phyloP scores from a whole-genome alignment of 2,888 invertebrate species.

The Acrobasis repandana region DNA sequence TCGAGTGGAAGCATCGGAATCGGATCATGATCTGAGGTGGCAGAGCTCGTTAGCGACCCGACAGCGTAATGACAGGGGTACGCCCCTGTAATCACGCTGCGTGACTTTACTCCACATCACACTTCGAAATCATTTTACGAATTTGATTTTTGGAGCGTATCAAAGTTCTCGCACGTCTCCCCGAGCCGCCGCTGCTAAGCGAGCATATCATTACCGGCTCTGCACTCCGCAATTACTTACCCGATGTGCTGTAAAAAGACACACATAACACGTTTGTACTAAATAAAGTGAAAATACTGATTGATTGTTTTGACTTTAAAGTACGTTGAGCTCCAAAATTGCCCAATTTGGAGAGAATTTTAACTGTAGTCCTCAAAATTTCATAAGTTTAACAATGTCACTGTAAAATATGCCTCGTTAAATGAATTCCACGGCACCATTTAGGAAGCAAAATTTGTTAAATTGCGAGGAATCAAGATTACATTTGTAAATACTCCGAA shows the following conservation, averaged over 20 bases:
- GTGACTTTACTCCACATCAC: slow-evolving; percentile 74
- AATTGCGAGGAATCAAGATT: slow-evolving; percentile 18
- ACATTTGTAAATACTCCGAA: background rate
- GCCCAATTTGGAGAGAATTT: slow-evolving; percentile 34
- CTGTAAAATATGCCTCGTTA: slow-evolving; percentile 16
- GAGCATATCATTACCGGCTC: slow-evolving; percentile 68
- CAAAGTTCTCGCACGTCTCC: slow-evolving; percentile 64
- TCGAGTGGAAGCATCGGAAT: background rate
- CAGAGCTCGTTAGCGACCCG: slow-evolving; percentile 62
- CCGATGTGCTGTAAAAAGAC: slow-evolving; percentile 53
- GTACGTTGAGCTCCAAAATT: slow-evolving; percentile 33
- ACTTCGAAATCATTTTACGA: slow-evolving; percentile 68
- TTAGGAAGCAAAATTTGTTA: slow-evolving; percentile 15
- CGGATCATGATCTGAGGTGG: slow-evolving; percentile 29
- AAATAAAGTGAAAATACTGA: slow-evolving; percentile 35
- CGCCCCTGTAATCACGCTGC: slow-evolving; percentile 68
- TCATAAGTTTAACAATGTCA: slow-evolving; percentile 20
- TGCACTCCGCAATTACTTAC: slow-evolving; percentile 66
- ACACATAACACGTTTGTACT: slow-evolving; percentile 47
- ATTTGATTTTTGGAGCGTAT: slow-evolving; percentile 66
- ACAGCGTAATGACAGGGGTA: slow-evolving; percentile 70
- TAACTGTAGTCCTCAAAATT: slow-evolving; percentile 18
- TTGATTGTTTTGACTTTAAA: slow-evolving; percentile 54
- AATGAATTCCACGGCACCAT: slow-evolving; percentile 14
- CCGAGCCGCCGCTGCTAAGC: slow-evolving; percentile 56